Evolutionary conservation across 2,797 vertebrate species (phyloP), one percentile per base, ranked within the genome.

Genomic region (Glossophaga mutica): DNA sequence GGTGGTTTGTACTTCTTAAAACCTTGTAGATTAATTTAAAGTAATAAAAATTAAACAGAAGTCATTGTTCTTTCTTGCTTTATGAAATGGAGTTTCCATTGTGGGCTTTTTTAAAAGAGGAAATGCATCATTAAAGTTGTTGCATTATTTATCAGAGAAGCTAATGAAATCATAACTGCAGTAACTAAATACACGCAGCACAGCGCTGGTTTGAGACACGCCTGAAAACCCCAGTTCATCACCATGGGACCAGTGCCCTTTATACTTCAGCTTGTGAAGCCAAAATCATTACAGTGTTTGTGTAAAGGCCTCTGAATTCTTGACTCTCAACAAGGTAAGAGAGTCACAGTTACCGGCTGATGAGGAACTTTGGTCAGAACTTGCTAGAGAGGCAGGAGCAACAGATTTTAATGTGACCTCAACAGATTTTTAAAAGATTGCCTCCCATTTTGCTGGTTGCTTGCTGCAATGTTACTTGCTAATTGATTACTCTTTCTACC

Each of bases 81-180:
- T 86, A 96, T 95, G 87, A 97, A 71, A 70, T 96, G 96, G 83
- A 87, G 59, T 96, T 98, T 97, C 96, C 95, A 96, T 21, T 83
- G 57, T 93, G 37, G 42, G 22, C 52, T 94, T 94, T 92, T 97
- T 89, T 24, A 19, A 84, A 93, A 95, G 96, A 95, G 94, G 73
- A 94, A 97, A 97, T 96, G 84, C 81, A 97, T 98, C 96, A 97
- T 97, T 98, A 98, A 95, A 98, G 96, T 90, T 39, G 18, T 42
- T 98, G 96, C 96, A 98, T 98, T 98, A 98, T 98, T 98, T 98
- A 98, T 98, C 94, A 97, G 95, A 82, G 93, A 97, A 90, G 95
- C 97, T 97, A 98, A 98, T 98, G 97, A 98, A 98, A 97, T 96
- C 87, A 82, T 94, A 96, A 94, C 97, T 96, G 93, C 78, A 96